Evolutionary conservation across 2,797 vertebrate genomes (phyloP).

Genomic region (Gallinago solitaria): DNA sequence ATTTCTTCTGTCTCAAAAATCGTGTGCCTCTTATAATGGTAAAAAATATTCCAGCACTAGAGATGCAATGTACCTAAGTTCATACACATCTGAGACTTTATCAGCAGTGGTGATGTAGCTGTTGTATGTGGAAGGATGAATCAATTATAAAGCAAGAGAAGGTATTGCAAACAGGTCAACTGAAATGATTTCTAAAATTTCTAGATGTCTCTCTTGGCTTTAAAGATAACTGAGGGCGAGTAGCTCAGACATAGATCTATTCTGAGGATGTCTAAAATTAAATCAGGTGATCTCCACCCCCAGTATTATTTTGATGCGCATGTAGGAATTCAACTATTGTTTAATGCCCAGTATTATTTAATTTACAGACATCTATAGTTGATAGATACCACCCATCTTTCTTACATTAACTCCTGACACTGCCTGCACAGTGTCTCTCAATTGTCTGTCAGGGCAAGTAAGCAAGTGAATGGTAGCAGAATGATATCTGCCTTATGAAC

Average conservation of each 20-base stretch:
- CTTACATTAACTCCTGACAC: background rate
- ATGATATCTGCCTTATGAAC: background rate
- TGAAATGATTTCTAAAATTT: background rate
- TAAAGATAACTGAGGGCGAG: background rate
- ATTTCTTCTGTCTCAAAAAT: background rate
- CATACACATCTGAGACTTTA: background rate
- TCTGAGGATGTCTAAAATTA: background rate
- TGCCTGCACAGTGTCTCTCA: background rate
- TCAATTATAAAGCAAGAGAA: background rate
- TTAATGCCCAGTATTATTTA: background rate
- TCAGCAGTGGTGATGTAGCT: background rate
- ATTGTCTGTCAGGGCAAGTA: background rate
- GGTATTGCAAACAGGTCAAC: rapidly evolving
- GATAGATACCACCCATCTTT: background rate
- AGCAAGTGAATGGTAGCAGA: background rate
- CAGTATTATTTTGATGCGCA: background rate
- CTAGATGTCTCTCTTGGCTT: background rate
- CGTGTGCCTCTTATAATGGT: background rate
- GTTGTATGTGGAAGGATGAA: background rate
- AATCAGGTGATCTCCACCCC: background rate
- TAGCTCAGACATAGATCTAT: background rate
- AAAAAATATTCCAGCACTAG: background rate
- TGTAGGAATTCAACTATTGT: background rate
- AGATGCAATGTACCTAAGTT: background rate
- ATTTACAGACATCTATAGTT: background rate